Evolutionary conservation across 1,140 invertebrate species (phyloP).

Genomic region (Aleiodes sp.): DNA sequence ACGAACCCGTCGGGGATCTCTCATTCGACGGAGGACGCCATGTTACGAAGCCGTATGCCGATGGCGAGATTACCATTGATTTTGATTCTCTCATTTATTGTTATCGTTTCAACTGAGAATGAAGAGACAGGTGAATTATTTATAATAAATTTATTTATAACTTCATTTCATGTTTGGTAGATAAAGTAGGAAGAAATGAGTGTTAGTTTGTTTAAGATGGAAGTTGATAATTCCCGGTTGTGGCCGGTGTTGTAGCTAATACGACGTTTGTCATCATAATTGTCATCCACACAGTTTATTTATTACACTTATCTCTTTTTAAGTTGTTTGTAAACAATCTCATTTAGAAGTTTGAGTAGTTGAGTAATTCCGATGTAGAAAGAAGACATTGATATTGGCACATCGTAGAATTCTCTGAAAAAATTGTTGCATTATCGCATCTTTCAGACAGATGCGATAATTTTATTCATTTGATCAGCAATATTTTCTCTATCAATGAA

Average conservation of each 20-base stretch:
- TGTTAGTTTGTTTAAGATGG: no score
- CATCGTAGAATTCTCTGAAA: background rate
- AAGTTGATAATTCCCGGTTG: background rate
- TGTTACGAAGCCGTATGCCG: conserved; percentile 49
- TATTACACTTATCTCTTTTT: no score
- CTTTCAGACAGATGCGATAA: no score
- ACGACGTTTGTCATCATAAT: background rate
- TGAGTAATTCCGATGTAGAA: background rate
- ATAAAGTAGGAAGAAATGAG: no score
- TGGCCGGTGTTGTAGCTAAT: background rate
- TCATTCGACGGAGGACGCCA: conserved; percentile 53
- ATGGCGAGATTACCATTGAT: conserved; percentile 43
- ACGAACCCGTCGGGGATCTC: conserved; percentile 24
- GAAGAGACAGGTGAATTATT: conserved; percentile 46
- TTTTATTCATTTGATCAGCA: no score
- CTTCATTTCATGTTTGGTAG: no score
- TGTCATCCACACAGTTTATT: background rate
- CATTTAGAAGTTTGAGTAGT: background rate
- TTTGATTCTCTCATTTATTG: conserved; percentile 42
- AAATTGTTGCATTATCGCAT: no score
- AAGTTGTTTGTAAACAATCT: no score
- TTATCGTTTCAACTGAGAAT: conserved; percentile 40
- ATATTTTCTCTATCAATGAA: no score
- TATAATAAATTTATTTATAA: background rate
- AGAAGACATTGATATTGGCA: background rate